Conservation (phyloP, 2,888 invertebrate genomes). For the Cancer borealis region DNA sequence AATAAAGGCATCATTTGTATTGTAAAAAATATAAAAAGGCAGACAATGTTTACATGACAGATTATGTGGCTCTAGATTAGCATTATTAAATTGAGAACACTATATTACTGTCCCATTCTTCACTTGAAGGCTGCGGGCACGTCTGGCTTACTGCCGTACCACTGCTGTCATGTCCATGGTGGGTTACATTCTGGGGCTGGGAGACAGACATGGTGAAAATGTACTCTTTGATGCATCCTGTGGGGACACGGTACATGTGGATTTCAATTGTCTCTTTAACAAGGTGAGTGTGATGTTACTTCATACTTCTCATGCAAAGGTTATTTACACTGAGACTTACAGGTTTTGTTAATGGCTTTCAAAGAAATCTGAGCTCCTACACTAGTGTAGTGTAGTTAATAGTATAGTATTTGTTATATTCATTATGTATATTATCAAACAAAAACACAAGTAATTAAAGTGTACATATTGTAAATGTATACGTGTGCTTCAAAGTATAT, state of each 20-base stretch:
- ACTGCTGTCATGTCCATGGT: conserved; percentile 99
- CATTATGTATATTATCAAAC: no score
- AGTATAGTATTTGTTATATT: no score
- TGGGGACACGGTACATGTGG: conserved; percentile 97
- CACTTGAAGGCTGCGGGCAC: conserved; percentile 89
- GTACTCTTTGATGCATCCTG: conserved; percentile 94
- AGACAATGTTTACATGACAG: background rate
- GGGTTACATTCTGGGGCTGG: conserved; percentile 94
- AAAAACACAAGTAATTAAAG: no score
- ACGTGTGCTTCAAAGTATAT: no score
- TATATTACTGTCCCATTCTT: background rate
- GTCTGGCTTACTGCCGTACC: conserved; percentile 93
- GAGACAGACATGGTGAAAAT: conserved; percentile 89
- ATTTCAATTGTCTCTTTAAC: conserved; percentile 98
- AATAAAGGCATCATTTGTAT: background rate
- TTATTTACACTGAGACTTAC: background rate
- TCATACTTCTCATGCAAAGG: background rate
- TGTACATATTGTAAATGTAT: no score
- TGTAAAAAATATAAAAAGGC: background rate
- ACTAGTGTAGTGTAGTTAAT: background rate
- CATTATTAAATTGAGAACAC: background rate
- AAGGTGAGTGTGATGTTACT: conserved; percentile 82
- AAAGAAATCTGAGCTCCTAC: background rate
- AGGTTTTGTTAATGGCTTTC: background rate
- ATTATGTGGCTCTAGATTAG: background rate